Conservation (phyloP, 2,797 vertebrate species). For the Acropternis orthonyx region DNA sequence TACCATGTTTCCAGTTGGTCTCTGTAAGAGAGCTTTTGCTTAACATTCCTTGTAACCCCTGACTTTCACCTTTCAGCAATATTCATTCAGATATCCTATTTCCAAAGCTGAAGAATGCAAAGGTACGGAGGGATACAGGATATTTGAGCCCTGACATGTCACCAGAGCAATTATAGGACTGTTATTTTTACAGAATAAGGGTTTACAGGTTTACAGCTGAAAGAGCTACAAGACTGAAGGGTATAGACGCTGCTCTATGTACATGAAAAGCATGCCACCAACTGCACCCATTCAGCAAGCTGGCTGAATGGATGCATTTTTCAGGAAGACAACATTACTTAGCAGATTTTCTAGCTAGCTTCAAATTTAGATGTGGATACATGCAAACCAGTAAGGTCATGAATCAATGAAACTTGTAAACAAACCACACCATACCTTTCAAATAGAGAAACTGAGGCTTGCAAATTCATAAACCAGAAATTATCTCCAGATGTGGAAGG, state of each 20-base stretch:
- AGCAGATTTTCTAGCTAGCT: background rate
- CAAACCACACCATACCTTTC: background rate
- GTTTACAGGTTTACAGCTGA: background rate
- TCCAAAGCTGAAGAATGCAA: background rate
- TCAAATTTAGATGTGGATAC: background rate
- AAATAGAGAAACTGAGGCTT: background rate
- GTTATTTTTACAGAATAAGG: background rate
- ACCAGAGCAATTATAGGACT: background rate
- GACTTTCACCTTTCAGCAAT: background rate
- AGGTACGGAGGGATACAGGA: background rate
- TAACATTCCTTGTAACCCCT: background rate
- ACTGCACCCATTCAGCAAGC: background rate
- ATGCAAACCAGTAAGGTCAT: background rate
- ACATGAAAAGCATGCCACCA: background rate
- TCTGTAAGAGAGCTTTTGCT: background rate
- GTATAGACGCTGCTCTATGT: background rate
- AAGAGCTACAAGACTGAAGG: background rate
- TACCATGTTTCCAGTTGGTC: background rate
- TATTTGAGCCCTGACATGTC: background rate
- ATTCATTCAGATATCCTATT: background rate
- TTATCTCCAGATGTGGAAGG: background rate
- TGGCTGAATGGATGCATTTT: background rate
- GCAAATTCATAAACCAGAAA: background rate
- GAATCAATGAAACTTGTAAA: background rate
- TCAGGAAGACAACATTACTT: background rate